These are phyloP conservation scores for Steatornis caripensis DNA, from an alignment of 2,113 vertebrate genomes.

Conservation along the genomic window DNA sequence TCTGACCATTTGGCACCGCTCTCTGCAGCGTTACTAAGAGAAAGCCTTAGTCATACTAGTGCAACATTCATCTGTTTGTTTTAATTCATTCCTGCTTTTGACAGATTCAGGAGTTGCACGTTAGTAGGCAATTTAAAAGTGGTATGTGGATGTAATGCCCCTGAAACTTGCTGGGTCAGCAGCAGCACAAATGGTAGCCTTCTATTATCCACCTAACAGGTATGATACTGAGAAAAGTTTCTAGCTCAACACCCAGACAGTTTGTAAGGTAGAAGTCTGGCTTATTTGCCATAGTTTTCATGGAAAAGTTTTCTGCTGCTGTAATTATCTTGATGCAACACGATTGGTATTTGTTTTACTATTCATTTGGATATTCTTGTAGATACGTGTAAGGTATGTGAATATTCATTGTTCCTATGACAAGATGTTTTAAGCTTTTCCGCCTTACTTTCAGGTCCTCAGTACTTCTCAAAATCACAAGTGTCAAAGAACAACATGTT, in stretches of 20 bases:
- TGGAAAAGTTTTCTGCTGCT: background rate
- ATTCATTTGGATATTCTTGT: background rate
- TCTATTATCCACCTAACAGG: background rate
- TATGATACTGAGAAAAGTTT: background rate
- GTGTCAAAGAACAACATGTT: background rate
- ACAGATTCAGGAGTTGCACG: background rate
- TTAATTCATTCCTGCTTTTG: background rate
- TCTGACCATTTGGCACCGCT: background rate
- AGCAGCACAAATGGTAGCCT: background rate
- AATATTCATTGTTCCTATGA: background rate
- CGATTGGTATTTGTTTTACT: background rate
- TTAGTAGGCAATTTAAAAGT: background rate
- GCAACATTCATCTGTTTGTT: background rate
- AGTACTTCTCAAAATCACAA: background rate
- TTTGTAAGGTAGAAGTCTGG: background rate
- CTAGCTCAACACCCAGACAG: background rate
- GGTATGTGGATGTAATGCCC: background rate
- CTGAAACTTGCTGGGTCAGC: background rate
- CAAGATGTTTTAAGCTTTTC: background rate
- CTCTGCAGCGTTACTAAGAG: background rate
- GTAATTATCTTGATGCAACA: background rate
- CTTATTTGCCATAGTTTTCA: background rate
- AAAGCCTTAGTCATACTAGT: background rate
- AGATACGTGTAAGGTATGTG: background rate
- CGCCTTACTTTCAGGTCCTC: background rate